Base-by-base conservation (phyloP, 37 sponge, comb jelly and placozoan genomes). In the Chondrilla cf. caribensis region DNA sequence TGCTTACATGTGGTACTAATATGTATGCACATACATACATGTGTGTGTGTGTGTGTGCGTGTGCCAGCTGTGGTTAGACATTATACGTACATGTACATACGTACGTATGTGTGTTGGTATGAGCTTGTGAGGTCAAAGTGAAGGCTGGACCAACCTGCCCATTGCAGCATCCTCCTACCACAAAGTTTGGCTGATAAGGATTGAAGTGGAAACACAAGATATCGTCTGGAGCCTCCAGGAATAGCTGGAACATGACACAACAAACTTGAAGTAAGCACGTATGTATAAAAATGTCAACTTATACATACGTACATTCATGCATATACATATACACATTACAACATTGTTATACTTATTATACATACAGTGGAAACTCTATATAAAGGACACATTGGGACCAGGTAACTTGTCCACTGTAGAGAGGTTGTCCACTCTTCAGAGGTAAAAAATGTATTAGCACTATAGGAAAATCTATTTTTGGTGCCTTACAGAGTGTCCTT, bases 211-310 rank as follows among this genome's bases (percentile, higher is more conserved):
- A 97, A 78, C 91, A 90, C 41, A 76, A 57, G 38, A 98, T 83
- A 47, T 90, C 93, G 9, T 98, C 99, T 2, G 99, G 99, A 26
- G 96, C 99, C 71, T 98, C 99, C 77, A 98, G 70, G 40, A 98
- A 87, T 35, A 98, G 82, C 83, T 93, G 83, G 18, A 39, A 80
- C n/a, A n/a, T n/a, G n/a, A n/a, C n/a, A n/a, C 29, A 7, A 77
- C 2, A 15, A 38, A 22, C 9, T 21, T 77, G 9, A 32, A 77
- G 55, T 26, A 60, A 9, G 64, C 15, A 60, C 22, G 64, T 60
- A 60, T 26, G 64, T 67, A 29, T 47, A 47, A n/a, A n/a, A n/a
- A n/a, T n/a, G n/a, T n/a, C n/a, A n/a, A n/a, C 51, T 14, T 11
- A 47, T 47, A 47, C 51, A 47, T 47, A 47, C 51, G 51, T 35